A percentile compares a stretch with the other conserved stretches of the same genome.
Evolutionary conservation across 2,888 invertebrate genomes (phyloP).

Genomic region (Bruchidius siliquastri): DNA sequence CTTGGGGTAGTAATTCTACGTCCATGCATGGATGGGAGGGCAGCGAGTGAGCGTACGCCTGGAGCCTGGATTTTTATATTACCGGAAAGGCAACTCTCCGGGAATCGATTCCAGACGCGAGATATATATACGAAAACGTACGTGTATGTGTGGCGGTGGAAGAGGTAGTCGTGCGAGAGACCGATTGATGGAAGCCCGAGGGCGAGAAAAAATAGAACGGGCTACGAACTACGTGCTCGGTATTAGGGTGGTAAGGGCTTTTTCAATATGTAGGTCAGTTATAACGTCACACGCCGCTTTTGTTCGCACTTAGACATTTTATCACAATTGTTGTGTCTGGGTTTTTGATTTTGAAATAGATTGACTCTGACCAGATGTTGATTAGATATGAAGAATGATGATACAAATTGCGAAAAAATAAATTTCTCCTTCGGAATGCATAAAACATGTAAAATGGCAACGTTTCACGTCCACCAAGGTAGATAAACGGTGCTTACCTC

Average conservation of each 20-base stretch:
- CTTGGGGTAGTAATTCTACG: too few relatives aligned
- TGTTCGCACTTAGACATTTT: too few relatives aligned
- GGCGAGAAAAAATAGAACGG: not conserved
- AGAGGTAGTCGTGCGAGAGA: not conserved
- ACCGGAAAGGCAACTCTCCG: not conserved
- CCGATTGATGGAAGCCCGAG: not conserved
- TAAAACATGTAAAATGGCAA: too few relatives aligned
- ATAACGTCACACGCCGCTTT: not conserved
- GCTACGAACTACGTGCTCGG: not conserved
- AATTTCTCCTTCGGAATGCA: too few relatives aligned
- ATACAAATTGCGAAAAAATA: too few relatives aligned
- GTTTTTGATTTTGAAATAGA: too few relatives aligned
- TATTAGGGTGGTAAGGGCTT: not conserved
- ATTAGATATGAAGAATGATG: too few relatives aligned
- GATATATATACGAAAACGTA: not conserved
- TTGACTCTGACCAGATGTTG: too few relatives aligned
- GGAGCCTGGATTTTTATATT: not conserved
- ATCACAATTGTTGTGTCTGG: too few relatives aligned
- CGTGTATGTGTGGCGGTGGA: not conserved
- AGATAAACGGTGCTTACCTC: too few relatives aligned
- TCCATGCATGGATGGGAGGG: not conserved
- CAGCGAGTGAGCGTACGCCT: not conserved
- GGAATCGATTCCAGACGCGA: not conserved
- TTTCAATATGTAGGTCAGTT: not conserved
- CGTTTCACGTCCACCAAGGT: too few relatives aligned